Evolutionary conservation across 1,140 invertebrate genomes (phyloP), one percentile per base, ranked within the genome.

Genomic region (Ptiloglossa arizonensis): DNA sequence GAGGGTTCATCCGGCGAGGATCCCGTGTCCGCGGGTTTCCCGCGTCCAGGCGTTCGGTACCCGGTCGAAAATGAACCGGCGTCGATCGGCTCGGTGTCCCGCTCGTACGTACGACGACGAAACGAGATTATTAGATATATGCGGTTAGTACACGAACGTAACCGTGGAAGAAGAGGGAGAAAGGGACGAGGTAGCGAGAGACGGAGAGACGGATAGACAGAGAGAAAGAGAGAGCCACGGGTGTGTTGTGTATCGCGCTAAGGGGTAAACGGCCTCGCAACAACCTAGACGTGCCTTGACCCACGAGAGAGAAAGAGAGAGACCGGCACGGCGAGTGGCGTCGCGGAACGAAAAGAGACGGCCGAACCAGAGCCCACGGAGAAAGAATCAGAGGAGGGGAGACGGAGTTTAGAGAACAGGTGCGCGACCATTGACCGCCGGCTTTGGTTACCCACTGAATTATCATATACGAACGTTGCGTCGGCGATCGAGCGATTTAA

Each of bases 221-320:
- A 67, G 76, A 82, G 78, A 86, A 72, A 68, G n/a, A 46, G 29
- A n/a, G 52, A 63, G 59, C 27, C 44, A 63, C 62, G 50, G 59
- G 57, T 79, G 73, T 79, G 74, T 77, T 81, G 86, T 80, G 67
- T 57, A 80, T 38, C 46, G 82, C 79, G 81, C 82, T 74, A 87
- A 90, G 85, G 86, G 90, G 90, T 88, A 90, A 92, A 92, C 87
- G 91, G 89, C 90, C 90, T 91, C 88, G 86, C 81, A 86, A 90
- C 89, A 90, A 77, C 90, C 90, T 91, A 91, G 91, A 90, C 89
- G 90, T 90, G 83, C 89, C 90, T 91, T 91, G 90, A 91, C 90
- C 91, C 85, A 86, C 62, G 82, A 69, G 62, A 78, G 74, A 57
- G 66, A 80, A 52, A 81, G 57, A 66, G 15, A 69, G 46, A 52